Conservation (phyloP, 2,113 vertebrate genomes). For the Trachemys scripta region DNA sequence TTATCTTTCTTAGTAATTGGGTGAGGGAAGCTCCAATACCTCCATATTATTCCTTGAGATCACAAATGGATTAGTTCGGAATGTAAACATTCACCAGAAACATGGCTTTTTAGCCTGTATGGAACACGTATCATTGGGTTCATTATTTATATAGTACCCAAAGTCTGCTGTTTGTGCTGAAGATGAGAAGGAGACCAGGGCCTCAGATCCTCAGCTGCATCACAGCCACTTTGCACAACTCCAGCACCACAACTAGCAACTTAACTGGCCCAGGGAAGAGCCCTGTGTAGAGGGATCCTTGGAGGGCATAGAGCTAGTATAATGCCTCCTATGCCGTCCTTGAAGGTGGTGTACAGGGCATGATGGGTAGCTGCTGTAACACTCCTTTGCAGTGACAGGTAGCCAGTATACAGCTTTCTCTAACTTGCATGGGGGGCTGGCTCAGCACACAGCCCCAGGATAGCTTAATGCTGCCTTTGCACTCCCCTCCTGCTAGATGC, state of each 20-base stretch:
- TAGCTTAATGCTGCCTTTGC: background rate
- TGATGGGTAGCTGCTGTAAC: background rate
- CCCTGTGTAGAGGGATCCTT: background rate
- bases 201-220: background rate
- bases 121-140: accelerated
- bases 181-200: background rate
- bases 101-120: background rate
- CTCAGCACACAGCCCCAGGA: background rate
- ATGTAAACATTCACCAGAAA: background rate
- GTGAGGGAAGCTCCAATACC: background rate
- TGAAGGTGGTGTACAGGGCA: background rate
- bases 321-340: no score
- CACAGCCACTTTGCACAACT: background rate
- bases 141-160: background rate
- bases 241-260: background rate
- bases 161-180: background rate
- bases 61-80: background rate
- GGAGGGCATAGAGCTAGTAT: background rate
- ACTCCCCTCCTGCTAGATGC: background rate
- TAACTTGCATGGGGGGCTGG: background rate
- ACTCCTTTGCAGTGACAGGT: background rate
- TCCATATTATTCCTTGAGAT: background rate
- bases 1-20: conserved; percentile 31
- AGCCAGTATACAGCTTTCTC: background rate
- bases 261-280: background rate